Percentiles rank a stretch among this genome's conserved stretches.
Evolutionary conservation across 2,113 vertebrate species (phyloP).

Genomic region (Cyphomyrus discorhynchus): DNA sequence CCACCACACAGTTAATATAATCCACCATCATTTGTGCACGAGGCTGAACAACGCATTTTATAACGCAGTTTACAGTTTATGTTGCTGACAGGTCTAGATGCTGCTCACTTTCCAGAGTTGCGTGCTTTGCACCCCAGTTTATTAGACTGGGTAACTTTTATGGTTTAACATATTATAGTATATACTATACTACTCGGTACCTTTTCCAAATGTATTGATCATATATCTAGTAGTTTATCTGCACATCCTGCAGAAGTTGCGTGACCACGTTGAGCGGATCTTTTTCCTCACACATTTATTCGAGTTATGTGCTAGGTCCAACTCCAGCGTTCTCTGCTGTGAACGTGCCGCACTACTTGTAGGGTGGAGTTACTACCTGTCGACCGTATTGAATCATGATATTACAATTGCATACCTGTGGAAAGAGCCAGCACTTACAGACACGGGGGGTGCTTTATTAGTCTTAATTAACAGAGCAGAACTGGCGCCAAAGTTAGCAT

Average conservation of each 20-base stretch:
- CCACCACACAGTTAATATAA: not conserved
- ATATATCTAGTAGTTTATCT: not conserved
- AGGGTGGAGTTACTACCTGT: not conserved
- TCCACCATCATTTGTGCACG: not conserved
- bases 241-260: not conserved
- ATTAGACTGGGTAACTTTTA: not conserved
- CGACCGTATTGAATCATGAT: not conserved
- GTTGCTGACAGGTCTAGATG: not conserved
- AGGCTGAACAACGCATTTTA: not conserved
- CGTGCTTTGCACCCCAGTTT: not conserved
- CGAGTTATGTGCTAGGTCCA: not conserved
- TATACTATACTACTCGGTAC: not conserved
- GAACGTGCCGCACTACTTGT: not conserved
- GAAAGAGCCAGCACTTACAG: not conserved
- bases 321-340: not conserved
- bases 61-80: not conserved
- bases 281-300: not conserved
- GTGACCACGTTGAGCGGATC: not conserved
- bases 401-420: constrained; percentile 2
- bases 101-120: not conserved
- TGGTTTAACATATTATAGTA: not conserved
- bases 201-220: not conserved
- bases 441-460: not conserved
- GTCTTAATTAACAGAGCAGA: constrained; percentile 9
- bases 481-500: constrained; percentile 15